phyloP scores from a whole-genome alignment of 1,140 invertebrate genomes.

The Dryas iulia region DNA sequence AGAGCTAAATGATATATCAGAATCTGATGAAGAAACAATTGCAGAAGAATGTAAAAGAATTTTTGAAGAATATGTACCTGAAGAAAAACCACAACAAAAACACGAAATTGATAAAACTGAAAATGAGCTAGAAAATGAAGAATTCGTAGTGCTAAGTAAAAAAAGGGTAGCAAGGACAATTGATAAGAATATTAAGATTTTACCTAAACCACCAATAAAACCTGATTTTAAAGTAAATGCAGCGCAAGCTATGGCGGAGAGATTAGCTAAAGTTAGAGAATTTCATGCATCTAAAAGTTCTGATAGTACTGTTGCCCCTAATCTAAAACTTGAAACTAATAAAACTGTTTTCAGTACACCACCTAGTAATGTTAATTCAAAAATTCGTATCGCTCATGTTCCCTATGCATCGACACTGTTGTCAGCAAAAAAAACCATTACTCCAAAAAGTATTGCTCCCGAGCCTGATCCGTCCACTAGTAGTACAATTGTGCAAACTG shows the following conservation, averaged over 20 bases:
- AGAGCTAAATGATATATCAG: constrained; percentile 53
- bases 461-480: constrained; percentile 57
- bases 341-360: constrained; percentile 29
- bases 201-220: constrained; percentile 55
- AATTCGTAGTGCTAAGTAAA: constrained; percentile 58
- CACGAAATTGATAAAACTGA: constrained; percentile 35
- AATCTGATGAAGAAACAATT: constrained; percentile 75
- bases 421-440: constrained; percentile 69
- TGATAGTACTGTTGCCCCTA: constrained; percentile 35
- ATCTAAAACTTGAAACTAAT: constrained; percentile 37
- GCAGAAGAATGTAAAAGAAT: constrained; percentile 76
- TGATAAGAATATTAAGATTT: constrained; percentile 63
- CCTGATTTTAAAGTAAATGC: constrained; percentile 74
- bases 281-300: constrained; percentile 65
- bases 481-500: constrained; percentile 84
- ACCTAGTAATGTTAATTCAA: constrained; percentile 41
- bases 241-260: constrained; percentile 69
- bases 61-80: constrained; percentile 79
- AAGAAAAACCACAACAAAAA: constrained; percentile 45
- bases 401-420: constrained; percentile 76
- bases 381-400: constrained; percentile 79
- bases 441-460: constrained; percentile 35
- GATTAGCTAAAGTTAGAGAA: constrained; percentile 72
- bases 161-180: constrained; percentile 71
- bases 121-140: constrained; percentile 47